Conservation (phyloP, 2,888 invertebrate species). For the Rhyacophila evoluta region DNA sequence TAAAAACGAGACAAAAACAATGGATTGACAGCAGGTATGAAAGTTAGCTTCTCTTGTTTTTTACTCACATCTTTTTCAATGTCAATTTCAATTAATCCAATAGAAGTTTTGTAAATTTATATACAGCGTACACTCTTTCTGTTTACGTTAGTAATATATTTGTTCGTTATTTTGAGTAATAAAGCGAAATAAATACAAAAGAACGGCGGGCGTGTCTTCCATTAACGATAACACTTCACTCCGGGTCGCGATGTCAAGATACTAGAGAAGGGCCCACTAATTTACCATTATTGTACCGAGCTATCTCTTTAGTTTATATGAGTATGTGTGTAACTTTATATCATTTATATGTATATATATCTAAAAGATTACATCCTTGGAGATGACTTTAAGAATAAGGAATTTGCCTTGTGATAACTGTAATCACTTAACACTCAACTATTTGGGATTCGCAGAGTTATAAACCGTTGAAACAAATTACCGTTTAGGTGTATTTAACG, state of each 20-base stretch:
- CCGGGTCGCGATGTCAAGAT: not conserved
- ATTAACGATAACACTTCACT: constrained; percentile 34
- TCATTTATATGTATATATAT: no score
- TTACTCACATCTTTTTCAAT: not conserved
- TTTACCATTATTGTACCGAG: no score
- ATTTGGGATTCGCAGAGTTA: no score
- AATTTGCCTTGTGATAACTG: no score
- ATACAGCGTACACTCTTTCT: not conserved
- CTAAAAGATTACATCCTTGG: no score
- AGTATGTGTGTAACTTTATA: no score
- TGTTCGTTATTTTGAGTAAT: not conserved
- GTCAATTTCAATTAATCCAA: not conserved
- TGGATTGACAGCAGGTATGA: not conserved
- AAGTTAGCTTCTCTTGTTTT: not conserved
- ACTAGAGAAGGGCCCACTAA: not conserved
- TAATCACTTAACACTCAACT: no score
- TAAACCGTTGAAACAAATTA: no score
- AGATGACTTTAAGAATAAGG: no score
- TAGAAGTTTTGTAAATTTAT: not conserved
- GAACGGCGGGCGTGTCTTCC: constrained; percentile 47
- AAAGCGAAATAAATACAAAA: constrained; percentile 31
- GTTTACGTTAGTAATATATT: not conserved
- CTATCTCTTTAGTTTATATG: no score
- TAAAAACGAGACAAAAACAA: not conserved
- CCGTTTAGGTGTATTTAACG: no score